Evolutionary conservation across 1,140 invertebrate species (phyloP).

Genomic region (Drosophila rufa): DNA sequence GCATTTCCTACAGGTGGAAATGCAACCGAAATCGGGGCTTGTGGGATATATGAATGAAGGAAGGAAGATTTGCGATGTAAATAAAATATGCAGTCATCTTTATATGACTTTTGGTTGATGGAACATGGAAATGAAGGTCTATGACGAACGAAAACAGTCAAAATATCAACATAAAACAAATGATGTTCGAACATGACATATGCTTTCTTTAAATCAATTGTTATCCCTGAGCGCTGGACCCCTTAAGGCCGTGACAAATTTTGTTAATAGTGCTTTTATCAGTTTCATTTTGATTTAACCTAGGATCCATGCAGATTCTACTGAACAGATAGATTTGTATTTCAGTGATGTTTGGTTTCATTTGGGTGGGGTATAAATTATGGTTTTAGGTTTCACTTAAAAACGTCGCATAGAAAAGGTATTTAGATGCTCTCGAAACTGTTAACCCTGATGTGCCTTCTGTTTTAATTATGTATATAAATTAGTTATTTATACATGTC

Average conservation of each 20-base stretch:
- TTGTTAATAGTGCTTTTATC: slow-evolving; percentile 19
- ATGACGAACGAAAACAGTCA: slow-evolving; percentile 58
- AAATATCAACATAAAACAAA: slow-evolving; percentile 64
- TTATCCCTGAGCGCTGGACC: slow-evolving; percentile 13
- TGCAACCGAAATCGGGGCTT: slow-evolving; percentile 55
- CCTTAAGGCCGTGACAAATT: slow-evolving; percentile 3
- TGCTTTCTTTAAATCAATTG: slow-evolving; percentile 17
- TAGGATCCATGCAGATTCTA: slow-evolving; percentile 37
- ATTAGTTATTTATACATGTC: slow-evolving; percentile 52
- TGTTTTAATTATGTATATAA: slow-evolving; percentile 40
- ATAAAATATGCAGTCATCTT: neutral
- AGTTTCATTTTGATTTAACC: slow-evolving; percentile 8
- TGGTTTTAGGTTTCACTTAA: slow-evolving; percentile 33
- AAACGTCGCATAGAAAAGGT: slow-evolving; percentile 45
- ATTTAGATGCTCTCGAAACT: slow-evolving; percentile 37
- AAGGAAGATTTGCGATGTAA: slow-evolving; percentile 6
- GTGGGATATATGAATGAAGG: slow-evolving; percentile 26
- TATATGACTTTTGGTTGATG: neutral
- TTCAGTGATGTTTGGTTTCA: slow-evolving; percentile 50
- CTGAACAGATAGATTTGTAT: slow-evolving; percentile 39
- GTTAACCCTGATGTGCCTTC: slow-evolving; percentile 49
- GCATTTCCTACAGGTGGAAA: slow-evolving; percentile 67
- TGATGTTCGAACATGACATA: slow-evolving; percentile 53
- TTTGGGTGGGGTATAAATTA: slow-evolving; percentile 46
- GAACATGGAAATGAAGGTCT: slow-evolving; percentile 8